A percentile compares a stretch with the other conserved stretches of the same genome.
phyloP scores from a whole-genome alignment of 2,797 vertebrate species.

The Heteromormyrus szaboi region DNA sequence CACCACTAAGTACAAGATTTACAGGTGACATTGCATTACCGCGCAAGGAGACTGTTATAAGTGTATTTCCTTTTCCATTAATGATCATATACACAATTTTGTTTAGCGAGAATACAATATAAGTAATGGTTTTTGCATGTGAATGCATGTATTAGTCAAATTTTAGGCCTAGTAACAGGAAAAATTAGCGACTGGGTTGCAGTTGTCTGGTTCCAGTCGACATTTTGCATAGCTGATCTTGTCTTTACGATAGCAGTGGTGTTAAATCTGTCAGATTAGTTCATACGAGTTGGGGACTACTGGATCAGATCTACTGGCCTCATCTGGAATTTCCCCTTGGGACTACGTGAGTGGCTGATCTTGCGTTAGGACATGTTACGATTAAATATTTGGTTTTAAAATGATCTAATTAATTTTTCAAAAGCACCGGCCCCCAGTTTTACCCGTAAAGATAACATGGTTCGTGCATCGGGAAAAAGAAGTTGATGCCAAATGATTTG shows the following conservation, averaged over 20 bases:
- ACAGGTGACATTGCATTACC: slow-evolving; percentile 73
- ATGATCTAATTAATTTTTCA: neutral
- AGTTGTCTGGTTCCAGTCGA: neutral
- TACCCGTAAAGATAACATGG: slow-evolving; percentile 20
- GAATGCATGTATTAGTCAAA: neutral
- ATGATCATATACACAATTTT: neutral
- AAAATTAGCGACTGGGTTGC: neutral
- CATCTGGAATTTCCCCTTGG: neutral
- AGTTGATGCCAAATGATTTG: slow-evolving; percentile 30
- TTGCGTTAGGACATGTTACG: neutral
- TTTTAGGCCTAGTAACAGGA: neutral
- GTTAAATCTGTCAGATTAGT: neutral
- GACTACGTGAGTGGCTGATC: neutral
- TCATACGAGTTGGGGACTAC: neutral
- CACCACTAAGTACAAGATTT: slow-evolving; percentile 97
- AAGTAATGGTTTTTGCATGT: neutral
- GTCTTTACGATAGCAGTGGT: neutral
- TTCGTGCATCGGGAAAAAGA: slow-evolving; percentile 28
- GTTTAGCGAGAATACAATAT: neutral
- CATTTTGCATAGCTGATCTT: neutral
- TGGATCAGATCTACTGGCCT: neutral
- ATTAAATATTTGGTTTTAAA: neutral
- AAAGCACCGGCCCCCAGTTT: neutral
- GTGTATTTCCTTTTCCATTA: neutral
- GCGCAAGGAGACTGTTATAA: neutral